Conservation (phyloP, 2,113 vertebrate species). For the Hemibagrus wyckioides region DNA sequence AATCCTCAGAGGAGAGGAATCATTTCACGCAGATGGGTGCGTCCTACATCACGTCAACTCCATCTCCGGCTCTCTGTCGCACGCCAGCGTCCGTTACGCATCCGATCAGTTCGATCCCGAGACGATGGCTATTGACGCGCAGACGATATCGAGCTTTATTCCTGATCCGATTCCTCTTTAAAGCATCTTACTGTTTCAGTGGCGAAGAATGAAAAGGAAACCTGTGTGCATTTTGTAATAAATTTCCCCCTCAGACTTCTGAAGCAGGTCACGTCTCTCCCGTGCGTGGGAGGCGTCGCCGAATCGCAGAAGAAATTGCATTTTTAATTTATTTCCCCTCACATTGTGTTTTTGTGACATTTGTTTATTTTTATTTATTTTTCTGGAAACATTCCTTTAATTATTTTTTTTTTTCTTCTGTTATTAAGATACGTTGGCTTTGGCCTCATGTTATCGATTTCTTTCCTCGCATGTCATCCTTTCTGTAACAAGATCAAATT, state of each 20-base stretch:
- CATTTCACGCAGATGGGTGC: background rate
- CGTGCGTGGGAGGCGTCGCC: constrained; percentile 33
- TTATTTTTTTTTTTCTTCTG: background rate
- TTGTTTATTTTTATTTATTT: constrained; percentile 7
- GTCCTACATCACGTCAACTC: background rate
- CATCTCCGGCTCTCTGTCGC: background rate
- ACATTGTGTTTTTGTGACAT: constrained; percentile 28
- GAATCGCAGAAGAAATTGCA: background rate
- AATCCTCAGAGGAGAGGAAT: background rate
- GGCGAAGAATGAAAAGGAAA: background rate
- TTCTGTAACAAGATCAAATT: constrained; percentile 49
- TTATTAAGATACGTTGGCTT: constrained; percentile 36
- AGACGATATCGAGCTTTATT: background rate
- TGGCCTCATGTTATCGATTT: constrained; percentile 19
- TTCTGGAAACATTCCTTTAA: background rate
- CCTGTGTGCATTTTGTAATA: background rate
- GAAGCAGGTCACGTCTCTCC: background rate
- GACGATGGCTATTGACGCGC: background rate
- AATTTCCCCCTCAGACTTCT: background rate
- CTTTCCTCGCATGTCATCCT: constrained; percentile 51
- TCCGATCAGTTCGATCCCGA: too few species aligned
- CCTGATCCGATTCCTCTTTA: background rate
- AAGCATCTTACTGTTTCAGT: background rate
- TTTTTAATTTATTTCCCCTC: constrained; percentile 17
- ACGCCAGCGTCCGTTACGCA: too few species aligned